Evolutionary conservation across 2,888 invertebrate genomes (phyloP), one percentile per base, ranked within the genome.

Genomic region (Drosophila siamana): DNA sequence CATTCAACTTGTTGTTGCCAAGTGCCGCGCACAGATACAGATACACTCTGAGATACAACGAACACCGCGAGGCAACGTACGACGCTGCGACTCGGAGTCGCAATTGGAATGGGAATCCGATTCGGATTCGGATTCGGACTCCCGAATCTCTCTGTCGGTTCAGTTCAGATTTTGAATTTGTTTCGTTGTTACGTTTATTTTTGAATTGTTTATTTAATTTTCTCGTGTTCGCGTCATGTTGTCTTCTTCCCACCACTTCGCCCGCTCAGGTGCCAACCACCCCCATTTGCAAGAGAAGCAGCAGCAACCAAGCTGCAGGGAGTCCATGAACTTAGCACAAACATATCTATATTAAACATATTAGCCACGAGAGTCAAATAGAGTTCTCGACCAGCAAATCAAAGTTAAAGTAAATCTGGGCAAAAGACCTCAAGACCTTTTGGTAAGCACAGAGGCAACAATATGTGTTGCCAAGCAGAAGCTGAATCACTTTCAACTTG

Each of bases 1-100:
- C 82, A 81, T 85, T 85, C 82, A 82, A 82, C 82, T 82, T 82
- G 82, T 82, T 82, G 82, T 82, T 82, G 82, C 82, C 85, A 85
- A 85, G 82, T 82, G 72, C 69, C 59, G 55, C 59, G 41, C 13
- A 54, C 56, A 62, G 74, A 63, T 57, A 67, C 62, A 62, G 51
- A 56, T 59, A 73, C 72, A 72, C 62, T 55, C 55, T 41, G 65
- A 46, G 59, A 54, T 51, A 56, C 52, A 60, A n/a, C n/a, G 15
- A 30, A 30, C 30, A 30, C 55, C 38, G 15, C 67, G 59, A 55
- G 81, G 65, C 81, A 69, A 78, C 72, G 75, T 69, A 75, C 78
- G 74, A 61, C 66, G n/a, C n/a, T n/a, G n/a, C n/a, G n/a, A n/a
- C n/a, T n/a, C n/a, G n/a, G n/a, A n/a, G n/a, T n/a, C n/a, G n/a